Base-by-base conservation (phyloP, 2,113 vertebrate genomes). In the Capreolus pygargus region DNA sequence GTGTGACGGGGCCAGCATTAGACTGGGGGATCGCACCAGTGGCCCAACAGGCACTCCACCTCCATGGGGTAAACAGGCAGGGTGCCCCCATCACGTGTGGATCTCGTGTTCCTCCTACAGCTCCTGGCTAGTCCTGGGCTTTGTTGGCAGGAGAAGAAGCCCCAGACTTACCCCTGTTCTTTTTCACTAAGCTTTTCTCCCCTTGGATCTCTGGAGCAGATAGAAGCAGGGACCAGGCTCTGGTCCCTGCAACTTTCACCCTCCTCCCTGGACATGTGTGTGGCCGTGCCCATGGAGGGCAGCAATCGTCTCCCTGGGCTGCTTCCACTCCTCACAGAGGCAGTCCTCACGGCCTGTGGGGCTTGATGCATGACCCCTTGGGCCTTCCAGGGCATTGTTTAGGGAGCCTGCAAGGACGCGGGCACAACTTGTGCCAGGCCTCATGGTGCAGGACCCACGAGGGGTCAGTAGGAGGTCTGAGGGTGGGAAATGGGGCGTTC, bases 241-340 rank as follows among this genome's bases (percentile, higher is more conserved):
- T 19, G 33, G 47, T 50, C 47, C 47, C 47, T 3, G 25, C 16
- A 14, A n/a, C 23, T 19, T 78, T 10, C 0, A 7, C 28, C 33
- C 4, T 0, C 7, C 16, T 16, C 6, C 39, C 33, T 33, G 25
- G 36, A 11, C 27, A 1, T 2, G 0, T 0, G 1, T n/a, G 52
- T 52, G 8, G 27, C 61, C 10, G 3, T 12, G 2, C 43, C 28
- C 0, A 2, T 19, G n/a, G 23, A 16, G 2, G 1, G 43, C 81
- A 50, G 8, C 7, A 1, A 0, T 2, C 0, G 1, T 50, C 19
- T 4, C 1, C 7, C 10, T 2, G 61, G 25, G 47, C 47, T 1
- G 15, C 23, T 61, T 36, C 1, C 36, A 3, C 12, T 23, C 39
- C 25, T 10, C 7, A 1, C 0, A 19, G 17, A 70, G 64, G 64